Percentiles rank a stretch among this genome's conserved stretches.
These are phyloP conservation scores for Danaus plexippus DNA, from an alignment of 1,140 invertebrate species.

Conservation along the genomic window DNA sequence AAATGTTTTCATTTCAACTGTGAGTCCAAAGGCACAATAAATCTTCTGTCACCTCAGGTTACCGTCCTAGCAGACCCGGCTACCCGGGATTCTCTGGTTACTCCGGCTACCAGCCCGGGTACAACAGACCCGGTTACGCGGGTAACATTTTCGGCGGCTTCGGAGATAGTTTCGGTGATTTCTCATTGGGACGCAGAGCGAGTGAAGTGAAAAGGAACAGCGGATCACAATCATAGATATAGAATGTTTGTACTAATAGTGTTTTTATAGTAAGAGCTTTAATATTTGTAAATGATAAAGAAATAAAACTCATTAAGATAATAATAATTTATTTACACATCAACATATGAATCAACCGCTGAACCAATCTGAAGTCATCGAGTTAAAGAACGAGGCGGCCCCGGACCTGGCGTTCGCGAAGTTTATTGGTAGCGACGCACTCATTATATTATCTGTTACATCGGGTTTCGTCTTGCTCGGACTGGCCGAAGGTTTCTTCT, in stretches of 20 bases:
- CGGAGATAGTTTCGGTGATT: constrained; percentile 41
- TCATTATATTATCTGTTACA: constrained; percentile 52
- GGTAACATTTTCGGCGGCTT: constrained; percentile 36
- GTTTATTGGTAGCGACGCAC: constrained; percentile 46
- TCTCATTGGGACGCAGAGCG: constrained; percentile 14
- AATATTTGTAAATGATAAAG: not conserved
- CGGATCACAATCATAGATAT: not conserved
- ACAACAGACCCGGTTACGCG: constrained; percentile 34
- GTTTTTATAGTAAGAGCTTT: too few species aligned
- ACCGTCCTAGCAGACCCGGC: constrained; percentile 44
- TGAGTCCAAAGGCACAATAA: too few species aligned
- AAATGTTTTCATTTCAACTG: too few species aligned
- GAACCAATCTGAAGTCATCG: constrained; percentile 86
- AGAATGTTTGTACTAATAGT: too few species aligned
- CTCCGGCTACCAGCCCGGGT: constrained; percentile 19
- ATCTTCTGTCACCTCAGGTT: constrained; percentile 28
- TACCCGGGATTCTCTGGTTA: constrained; percentile 39
- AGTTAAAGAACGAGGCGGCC: constrained; percentile 83
- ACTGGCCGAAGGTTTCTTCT: constrained; percentile 54
- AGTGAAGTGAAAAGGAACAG: constrained; percentile 32
- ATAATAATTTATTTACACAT: constrained; percentile 26
- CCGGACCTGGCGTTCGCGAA: constrained; percentile 75
- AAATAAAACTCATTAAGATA: constrained; percentile 14
- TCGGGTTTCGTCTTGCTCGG: constrained; percentile 44
- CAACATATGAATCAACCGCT: constrained; percentile 7